phyloP scores from a whole-genome alignment of 2,797 vertebrate genomes.

The Microctenopoma stevenorrisi region DNA sequence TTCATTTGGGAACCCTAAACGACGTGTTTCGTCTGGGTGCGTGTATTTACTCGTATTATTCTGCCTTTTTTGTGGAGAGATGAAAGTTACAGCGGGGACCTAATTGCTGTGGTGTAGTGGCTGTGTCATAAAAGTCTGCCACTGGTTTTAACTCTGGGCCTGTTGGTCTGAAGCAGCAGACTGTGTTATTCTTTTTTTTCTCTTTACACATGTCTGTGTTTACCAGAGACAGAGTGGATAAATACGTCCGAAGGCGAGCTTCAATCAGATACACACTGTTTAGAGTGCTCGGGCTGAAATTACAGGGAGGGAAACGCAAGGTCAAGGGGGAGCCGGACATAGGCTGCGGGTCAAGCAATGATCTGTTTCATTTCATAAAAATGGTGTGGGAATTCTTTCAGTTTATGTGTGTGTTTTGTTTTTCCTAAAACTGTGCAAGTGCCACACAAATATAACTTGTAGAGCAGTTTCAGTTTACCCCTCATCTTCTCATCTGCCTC shows the following conservation, averaged over 20 bases:
- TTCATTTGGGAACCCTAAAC: constrained; percentile 46
- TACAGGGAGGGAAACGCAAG: constrained; percentile 64
- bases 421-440: constrained; percentile 19
- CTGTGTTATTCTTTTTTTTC: constrained; percentile 79
- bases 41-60: constrained; percentile 64
- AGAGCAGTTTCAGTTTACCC: constrained; percentile 46
- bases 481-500: constrained; percentile 37
- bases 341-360: constrained; percentile 58
- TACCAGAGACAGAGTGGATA: constrained; percentile 60
- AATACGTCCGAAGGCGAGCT: constrained; percentile 58
- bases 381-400: constrained; percentile 52
- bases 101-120: constrained; percentile 85
- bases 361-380: constrained; percentile 58
- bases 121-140: constrained; percentile 75
- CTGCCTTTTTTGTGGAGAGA: constrained; percentile 81
- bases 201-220: constrained; percentile 79
- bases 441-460: constrained; percentile 56
- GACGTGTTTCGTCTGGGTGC: constrained; percentile 59
- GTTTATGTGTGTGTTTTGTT: constrained; percentile 46
- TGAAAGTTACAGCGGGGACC: constrained; percentile 83
- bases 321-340: constrained; percentile 61
- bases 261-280: constrained; percentile 58
- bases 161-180: constrained; percentile 69
- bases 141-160: constrained; percentile 77
- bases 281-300: constrained; percentile 62